phyloP scores from a whole-genome alignment of 2,797 vertebrate genomes.

The Hypotaenidia okinawae region DNA sequence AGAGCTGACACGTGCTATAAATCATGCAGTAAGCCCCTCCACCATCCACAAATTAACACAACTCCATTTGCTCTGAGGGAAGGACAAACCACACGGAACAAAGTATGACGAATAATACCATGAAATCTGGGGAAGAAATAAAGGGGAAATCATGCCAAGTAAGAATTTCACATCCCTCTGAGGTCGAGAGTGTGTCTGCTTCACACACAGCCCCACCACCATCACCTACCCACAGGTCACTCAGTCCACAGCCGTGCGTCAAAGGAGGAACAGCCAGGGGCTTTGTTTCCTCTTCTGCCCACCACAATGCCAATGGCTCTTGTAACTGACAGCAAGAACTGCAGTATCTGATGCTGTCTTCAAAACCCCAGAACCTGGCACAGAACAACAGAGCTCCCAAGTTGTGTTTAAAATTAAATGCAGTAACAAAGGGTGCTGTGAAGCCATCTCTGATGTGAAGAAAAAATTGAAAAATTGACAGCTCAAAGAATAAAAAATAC shows the following conservation, averaged over 20 bases:
- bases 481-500: neutral
- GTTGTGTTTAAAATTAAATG: neutral
- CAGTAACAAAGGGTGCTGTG: neutral
- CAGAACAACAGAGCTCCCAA: neutral
- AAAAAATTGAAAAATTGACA: neutral
- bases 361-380: neutral
- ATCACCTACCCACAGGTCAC: neutral
- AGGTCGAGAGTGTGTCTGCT: neutral
- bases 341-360: neutral
- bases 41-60: neutral
- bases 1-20: neutral
- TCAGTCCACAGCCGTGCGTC: neutral
- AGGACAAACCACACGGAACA: neutral
- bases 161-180: neutral
- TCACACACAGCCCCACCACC: neutral
- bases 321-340: neutral
- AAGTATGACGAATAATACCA: neutral
- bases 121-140: neutral
- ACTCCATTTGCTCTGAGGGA: neutral
- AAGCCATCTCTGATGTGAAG: neutral
- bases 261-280: neutral
- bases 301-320: neutral
- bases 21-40: neutral
- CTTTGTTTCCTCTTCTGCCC: neutral
- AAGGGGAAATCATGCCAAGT: neutral